Base-by-base conservation (phyloP, 2,797 vertebrate species). In the Avahi laniger region DNA sequence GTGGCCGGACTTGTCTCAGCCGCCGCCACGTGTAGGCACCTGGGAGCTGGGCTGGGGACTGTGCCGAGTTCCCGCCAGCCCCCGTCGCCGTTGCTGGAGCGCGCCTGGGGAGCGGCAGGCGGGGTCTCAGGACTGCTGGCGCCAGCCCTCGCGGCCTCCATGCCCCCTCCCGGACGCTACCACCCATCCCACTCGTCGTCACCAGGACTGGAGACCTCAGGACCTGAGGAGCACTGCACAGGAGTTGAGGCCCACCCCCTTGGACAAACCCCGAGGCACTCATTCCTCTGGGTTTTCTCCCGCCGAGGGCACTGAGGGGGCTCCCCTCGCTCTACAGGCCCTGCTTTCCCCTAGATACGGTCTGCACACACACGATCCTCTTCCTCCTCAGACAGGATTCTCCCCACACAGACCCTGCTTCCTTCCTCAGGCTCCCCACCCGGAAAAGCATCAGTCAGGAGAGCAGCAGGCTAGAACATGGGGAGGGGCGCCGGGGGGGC, bases 81-180 rank as follows among this genome's bases (percentile, higher is more conserved):
- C 24, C 35, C 28, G 26, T 63, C 59, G 5, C 50, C 26, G n/a
- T 63, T 4, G n/a, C 35, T 18, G 6, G 41, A 7, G 67, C 8
- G 41, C 17, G 11, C 41, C 28, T 6, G 5, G 73, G 24, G 57
- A 35, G 20, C 20, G 38, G 54, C 35, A 22, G 14, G 2, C 10
- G 14, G 65, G n/a, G n/a, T 30, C 9, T 15, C 26, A 28, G 0
- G 24, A n/a, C 13, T 8, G 24, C 5, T 22, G 33, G 0, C 22
- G 15, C 30, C 26, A 28, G 50, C 41, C 43, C 65, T 46, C 35
- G 24, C 8, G 13, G 50, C 26, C 24, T 65, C 28, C 54, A 7
- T 26, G 46, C 84, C 75, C 18, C 26, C 30, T 28, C 46, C 43
- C 15, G 17, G 83, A 52, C 38, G 83, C 24, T 4, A n/a, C 46